Base-by-base conservation (phyloP, 2,888 invertebrate species). In the Nemurella pictetii region DNA sequence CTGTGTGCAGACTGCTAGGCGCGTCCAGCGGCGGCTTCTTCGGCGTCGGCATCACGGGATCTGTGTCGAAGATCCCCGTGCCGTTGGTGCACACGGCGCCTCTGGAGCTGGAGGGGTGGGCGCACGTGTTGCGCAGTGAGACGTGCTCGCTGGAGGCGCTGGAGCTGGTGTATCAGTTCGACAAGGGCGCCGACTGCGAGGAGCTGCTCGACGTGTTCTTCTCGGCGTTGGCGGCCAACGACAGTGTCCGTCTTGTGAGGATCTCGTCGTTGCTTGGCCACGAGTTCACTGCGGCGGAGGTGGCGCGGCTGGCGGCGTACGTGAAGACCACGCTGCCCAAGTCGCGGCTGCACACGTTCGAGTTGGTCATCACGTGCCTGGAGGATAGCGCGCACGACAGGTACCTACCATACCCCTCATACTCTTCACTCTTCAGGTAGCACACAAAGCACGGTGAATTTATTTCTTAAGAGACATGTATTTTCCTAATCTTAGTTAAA, bases 221-320 rank as follows among this genome's bases (percentile, higher is more conserved):
- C 87, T 90, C 91, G 72, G 91, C 92, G 0, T 88, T 92, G 3
- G 90, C 91, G 0, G 89, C 89, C 35, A 92, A 92, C 87, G 92
- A 92, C 88, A 92, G 92, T 86, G 92, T 92, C 15, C 90, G 91
- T 84, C 90, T 91, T 29, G 90, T 93, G 32, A 90, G 92, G 85
- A 90, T 92, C 30, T 91, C 92, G 0, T 92, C 92, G 0, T 88
- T 92, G 4, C 89, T 92, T 0, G 92, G 92, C 7, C 92, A 92
- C 86, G 92, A 92, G 87, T 91, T 92, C 85, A 91, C 91, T 30
- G 90, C 91, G 25, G 90, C 91, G 55, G 92, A 92, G 88, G 91
- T 92, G 29, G 90, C 90, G 85, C 89, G 90, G 85, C 88, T 92
- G 74, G 91, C 92, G 0, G 90, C 89, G 55, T 91, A 91, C 87